Conservation (phyloP, 2,797 vertebrate genomes). For the Miichthys miiuy region DNA sequence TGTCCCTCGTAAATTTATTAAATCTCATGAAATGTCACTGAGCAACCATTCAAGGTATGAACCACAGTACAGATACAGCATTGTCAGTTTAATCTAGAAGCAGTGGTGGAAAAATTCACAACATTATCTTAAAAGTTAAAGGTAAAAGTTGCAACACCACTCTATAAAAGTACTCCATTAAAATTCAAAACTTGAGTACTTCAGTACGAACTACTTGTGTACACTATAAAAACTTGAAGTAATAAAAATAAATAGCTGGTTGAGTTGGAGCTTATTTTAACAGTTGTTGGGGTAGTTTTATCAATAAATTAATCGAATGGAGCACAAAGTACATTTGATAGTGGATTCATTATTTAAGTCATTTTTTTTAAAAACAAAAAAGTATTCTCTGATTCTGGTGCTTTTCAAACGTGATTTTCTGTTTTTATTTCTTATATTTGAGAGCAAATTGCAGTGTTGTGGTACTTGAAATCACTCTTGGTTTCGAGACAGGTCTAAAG, state of each 20-base stretch:
- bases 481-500: too few relatives aligned
- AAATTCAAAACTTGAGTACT: neutral
- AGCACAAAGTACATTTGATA: neutral
- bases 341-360: neutral
- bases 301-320: neutral
- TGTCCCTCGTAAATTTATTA: neutral
- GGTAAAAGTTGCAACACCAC: neutral
- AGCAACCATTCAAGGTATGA: slow-evolving; percentile 4
- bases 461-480: too few relatives aligned
- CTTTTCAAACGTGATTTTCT: neutral
- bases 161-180: neutral
- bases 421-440: neutral
- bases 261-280: neutral
- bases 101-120: neutral
- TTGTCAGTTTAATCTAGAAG: neutral
- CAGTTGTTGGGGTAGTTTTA: neutral
- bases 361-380: too few relatives aligned
- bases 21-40: slow-evolving; percentile 10
- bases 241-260: neutral
- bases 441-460: neutral
- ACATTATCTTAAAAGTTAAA: neutral
- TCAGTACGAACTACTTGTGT: neutral
- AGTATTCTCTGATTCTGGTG: neutral
- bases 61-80: neutral
- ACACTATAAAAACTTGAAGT: neutral